Conservation (phyloP, 2,797 vertebrate species). For the Fringilla coelebs region DNA sequence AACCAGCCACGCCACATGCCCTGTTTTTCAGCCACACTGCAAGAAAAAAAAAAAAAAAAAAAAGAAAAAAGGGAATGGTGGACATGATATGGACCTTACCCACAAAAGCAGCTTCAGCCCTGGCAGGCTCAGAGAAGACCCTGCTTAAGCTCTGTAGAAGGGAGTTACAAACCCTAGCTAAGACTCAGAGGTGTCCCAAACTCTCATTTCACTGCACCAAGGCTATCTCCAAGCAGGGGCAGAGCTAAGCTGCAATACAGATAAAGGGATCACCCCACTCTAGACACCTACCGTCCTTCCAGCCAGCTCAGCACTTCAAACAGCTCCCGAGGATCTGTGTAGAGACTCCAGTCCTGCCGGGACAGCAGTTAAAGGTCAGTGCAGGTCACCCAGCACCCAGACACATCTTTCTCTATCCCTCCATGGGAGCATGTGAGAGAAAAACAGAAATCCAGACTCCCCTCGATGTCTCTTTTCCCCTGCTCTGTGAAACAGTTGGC, state of each 20-base stretch:
- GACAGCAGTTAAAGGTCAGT: not conserved
- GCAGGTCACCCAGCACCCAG: not conserved
- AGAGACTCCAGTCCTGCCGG: conserved; percentile 92
- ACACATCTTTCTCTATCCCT: not conserved
- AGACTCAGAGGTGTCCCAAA: not conserved
- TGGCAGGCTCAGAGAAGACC: not conserved
- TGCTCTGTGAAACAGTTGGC: accelerated
- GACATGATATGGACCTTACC: not conserved
- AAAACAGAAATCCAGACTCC: not conserved
- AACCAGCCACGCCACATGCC: conserved; percentile 94
- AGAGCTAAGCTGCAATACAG: not conserved
- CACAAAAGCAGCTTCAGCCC: not conserved
- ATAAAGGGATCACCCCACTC: not conserved
- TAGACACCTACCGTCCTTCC: conserved; percentile 88
- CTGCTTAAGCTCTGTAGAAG: not conserved
- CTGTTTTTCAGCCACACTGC: conserved; percentile 90
- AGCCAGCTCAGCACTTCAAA: conserved; percentile 89
- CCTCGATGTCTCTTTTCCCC: not conserved
- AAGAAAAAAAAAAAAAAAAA: not conserved
- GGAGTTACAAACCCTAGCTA: not conserved
- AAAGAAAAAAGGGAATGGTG: not conserved
- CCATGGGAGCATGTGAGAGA: accelerated
- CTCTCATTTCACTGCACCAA: not conserved
- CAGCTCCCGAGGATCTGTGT: conserved; percentile 88
- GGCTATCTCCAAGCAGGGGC: not conserved